Base-by-base conservation (phyloP, 2,888 invertebrate species). In the Leucoptera coffeella region DNA sequence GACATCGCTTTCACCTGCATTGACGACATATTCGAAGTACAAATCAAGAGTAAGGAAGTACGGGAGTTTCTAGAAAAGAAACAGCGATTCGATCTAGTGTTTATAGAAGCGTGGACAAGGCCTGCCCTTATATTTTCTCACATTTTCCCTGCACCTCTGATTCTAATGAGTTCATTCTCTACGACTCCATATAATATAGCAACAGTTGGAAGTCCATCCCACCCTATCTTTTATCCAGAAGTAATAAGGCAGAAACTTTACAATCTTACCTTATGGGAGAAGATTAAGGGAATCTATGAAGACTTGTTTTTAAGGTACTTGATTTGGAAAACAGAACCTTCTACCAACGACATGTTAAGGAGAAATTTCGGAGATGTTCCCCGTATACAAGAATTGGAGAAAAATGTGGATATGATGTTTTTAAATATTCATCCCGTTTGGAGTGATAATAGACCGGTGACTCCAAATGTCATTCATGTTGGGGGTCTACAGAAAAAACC, bases 351-450 rank as follows among this genome's bases (percentile, higher is more conserved):
- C 11, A 3, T 27, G 9, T 4, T 22, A 6, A 27, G 14, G 12
- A 34, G 29, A n/a, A 24, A 33, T 15, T 33, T 34, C 14, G 33
- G 33, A 10, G 19, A 32, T 4, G 10, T 12, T 7, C 28, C 22
- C 17, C 19, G 30, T 3, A 19, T 34, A 10, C 15, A 14, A 9
- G 31, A 28, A 14, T 22, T 31, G 4, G 26, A 25, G 5, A 22
- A 30, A 4, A 22, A 28, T 9, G 26, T 26, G 4, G 34, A 36
- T 19, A 25, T 36, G 27, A n/a, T 35, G 19, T 33, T 36, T 15
- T 7, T 35, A 7, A 32, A 32, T 15, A 23, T 12, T 7, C 13
- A 33, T 29, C 32, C 28, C 7, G 11, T 36, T 2, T 20, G 29
- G 3, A 22, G 20, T 10, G 29, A 26, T 5, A 23, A 29, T 3